Evolutionary conservation across 2,888 invertebrate species (phyloP), one percentile per base, ranked within the genome.

Genomic region (Galeopsomyia nigrocyanea): DNA sequence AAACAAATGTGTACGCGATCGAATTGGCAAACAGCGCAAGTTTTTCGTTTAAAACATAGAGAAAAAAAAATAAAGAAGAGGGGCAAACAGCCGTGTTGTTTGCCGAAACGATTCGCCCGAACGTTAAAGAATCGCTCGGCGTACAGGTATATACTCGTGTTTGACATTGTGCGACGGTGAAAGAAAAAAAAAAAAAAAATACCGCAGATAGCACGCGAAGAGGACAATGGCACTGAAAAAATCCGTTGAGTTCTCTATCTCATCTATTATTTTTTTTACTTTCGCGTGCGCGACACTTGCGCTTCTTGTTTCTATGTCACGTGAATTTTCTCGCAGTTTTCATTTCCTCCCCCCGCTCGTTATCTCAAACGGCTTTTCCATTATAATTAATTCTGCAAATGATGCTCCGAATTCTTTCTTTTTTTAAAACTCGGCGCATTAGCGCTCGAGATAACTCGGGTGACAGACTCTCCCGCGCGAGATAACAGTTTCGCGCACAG

Each of bases 331-430:
- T 31, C 16, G n/a, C 39, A 9, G 13, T 39, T 49, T 58, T 26
- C 55, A 31, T 60, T 57, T 19, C 57, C 31, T 50, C 6, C 10
- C 14, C 16, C 26, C n/a, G 13, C 46, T 22, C 58, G 58, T 64
- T 68, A 60, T 64, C 49, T 50, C 53, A 58, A 70, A 58, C 21
- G 61, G 26, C 53, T 19, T 19, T 50, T 70, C 70, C 63, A 58
- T 66, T 72, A 72, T 49, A 73, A 68, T 73, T 73, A 64, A 68
- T 72, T 63, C 26, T 63, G 61, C 61, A 66, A 68, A 50, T 53
- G 53, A 68, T 46, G 50, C n/a, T 49, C 47, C 14, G 26, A 10
- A 6, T 16, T 69, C 46, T 57, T 57, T 22, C 39, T 57, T 49
- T 47, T 62, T 22, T 21, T 22, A 21, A 46, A 39, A 46, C 50